Base-by-base conservation (phyloP, 1,140 invertebrate species). In the Cyclina sinensis region DNA sequence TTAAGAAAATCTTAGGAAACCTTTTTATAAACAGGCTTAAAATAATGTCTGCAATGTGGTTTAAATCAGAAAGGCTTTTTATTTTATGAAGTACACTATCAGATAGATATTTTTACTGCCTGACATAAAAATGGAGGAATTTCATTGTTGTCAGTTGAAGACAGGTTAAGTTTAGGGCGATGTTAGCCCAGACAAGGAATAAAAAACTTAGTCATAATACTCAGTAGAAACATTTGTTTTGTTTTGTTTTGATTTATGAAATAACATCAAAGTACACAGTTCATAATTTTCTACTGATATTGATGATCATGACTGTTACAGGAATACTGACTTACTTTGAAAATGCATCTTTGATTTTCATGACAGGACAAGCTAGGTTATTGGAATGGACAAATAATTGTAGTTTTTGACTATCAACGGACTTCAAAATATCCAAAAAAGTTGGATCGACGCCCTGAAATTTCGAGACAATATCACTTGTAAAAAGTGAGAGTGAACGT, bases 11-110 rank as follows among this genome's bases (percentile, higher is more conserved):
- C 24, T 27, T 30, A 27, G 24, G 4, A 70, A 35, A 70, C 32
- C 21, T 9, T 16, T 70, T 70, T 70, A 70, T 70, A 70, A 78
- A 51, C 30, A 35, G 21, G 7, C 30, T 35, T 78, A 51, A 51
- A 78, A 78, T 78, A 78, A 51, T 78, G 27, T 48, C 16, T 54
- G 74, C 43, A 46, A 78, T 78, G 74, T 78, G 74, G 43, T 78
- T 78, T 51, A 51, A 78, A 78, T 78, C 74, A 78, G 48, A 9
- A 54, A 21, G 2, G 24, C 16, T 78, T 78, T 35, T 48, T 51
- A 30, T 76, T 76, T 51, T 48, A 51, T 51, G 73, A 48, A 48
- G 39, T 14, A 9, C 24, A n/a, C 21, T 46, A 76, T 76, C 39
- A 16, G 73, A 76, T 76, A 27, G 21, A 76, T 76, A 30, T 48